Evolutionary conservation across 2,113 vertebrate genomes (phyloP).

Genomic region (Apaloderma vittatum): DNA sequence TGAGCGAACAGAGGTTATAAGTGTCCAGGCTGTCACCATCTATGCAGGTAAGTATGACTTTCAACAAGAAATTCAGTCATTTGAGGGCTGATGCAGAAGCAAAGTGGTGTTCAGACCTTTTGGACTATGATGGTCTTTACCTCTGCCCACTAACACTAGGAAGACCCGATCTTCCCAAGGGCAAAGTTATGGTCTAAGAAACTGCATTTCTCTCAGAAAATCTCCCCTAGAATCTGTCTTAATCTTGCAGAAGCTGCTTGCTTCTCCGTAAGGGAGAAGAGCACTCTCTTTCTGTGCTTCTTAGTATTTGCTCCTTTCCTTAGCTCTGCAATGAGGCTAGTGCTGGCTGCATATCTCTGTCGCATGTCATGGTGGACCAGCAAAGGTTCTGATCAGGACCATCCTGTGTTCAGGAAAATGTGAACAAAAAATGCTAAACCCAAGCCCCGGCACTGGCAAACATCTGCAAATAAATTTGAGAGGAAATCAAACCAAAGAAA

Average conservation of each 20-base stretch:
- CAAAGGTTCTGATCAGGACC: not conserved
- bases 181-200: not conserved
- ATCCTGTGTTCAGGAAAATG: not conserved
- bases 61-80: not conserved
- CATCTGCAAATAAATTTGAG: not conserved
- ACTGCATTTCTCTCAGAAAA: not conserved
- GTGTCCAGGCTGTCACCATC: not conserved
- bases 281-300: not conserved
- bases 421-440: not conserved
- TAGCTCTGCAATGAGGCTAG: not conserved
- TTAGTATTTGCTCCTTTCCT: not conserved
- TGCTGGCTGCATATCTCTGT: not conserved
- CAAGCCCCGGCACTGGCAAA: not conserved
- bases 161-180: not conserved
- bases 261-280: not conserved
- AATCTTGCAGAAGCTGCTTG: not conserved
- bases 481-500: not conserved
- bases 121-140: not conserved
- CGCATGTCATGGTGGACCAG: not conserved
- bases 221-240: not conserved
- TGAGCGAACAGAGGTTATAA: not conserved
- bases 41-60: not conserved
- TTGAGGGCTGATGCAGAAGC: not conserved
- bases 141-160: not conserved
- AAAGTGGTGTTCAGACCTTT: not conserved